phyloP scores from a whole-genome alignment of 2,888 invertebrate genomes.

The Subacronicta megacephala region DNA sequence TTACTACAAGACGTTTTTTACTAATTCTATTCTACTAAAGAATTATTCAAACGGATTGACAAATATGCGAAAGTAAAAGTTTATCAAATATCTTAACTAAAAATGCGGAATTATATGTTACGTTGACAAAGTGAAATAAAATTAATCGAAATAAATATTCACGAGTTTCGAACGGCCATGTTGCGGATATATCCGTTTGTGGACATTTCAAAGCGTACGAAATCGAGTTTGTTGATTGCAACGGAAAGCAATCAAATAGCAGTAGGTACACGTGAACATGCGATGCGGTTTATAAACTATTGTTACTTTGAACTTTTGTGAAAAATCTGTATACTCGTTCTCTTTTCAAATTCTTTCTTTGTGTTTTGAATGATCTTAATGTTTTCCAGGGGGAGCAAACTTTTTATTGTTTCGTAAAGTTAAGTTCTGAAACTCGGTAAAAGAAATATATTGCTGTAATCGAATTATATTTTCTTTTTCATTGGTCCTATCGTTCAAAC shows the following conservation, averaged over 20 bases:
- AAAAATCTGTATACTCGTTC: neutral
- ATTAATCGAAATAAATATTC: conserved; percentile 18
- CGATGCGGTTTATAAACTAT: conserved; percentile 13
- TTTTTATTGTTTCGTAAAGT: conserved; percentile 1
- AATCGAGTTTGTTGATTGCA: conserved; percentile 72
- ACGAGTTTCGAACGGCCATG: conserved; percentile 21
- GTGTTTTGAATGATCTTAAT: neutral
- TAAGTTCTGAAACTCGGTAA: too few species aligned
- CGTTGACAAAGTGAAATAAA: conserved; percentile 6
- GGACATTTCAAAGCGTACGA: conserved; percentile 47
- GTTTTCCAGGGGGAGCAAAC: neutral
- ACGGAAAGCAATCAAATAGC: conserved; percentile 52
- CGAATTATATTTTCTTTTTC: too few species aligned
- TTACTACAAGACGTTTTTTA: conserved; percentile 51
- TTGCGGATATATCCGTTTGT: conserved; percentile 36
- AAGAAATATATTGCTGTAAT: too few species aligned
- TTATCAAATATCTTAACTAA: conserved; percentile 22
- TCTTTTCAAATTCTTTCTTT: conserved; percentile 2
- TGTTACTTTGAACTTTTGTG: conserved; percentile 11
- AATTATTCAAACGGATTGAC: conserved; percentile 56
- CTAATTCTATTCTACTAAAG: conserved; percentile 49
- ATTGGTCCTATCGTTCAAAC: too few species aligned
- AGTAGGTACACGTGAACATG: conserved; percentile 32
- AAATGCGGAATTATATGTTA: conserved; percentile 37
- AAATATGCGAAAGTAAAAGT: conserved; percentile 61